Base-by-base conservation (phyloP, 2,113 vertebrate genomes). In the Paramisgurnus dabryanus region DNA sequence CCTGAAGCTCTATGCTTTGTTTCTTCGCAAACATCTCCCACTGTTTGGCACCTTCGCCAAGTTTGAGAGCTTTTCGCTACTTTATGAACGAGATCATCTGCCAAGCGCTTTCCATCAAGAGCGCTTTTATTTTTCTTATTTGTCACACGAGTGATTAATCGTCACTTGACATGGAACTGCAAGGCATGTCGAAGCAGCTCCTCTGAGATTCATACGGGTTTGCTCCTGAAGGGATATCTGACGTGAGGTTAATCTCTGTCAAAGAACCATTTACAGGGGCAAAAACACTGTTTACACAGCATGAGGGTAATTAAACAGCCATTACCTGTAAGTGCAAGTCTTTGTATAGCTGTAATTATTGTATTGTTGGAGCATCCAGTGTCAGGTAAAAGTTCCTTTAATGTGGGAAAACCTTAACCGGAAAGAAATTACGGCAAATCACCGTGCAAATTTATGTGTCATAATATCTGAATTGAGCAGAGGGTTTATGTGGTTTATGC, bases 131-230 rank as follows among this genome's bases (percentile, higher is more conserved):
- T 57, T 70, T 50, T 82, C 76, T 83, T 73, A 79, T 85, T 83
- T 85, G 76, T 80, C 71, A 80, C 79, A 63, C 47, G 40, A 60
- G 73, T 82, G 82, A 87, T 84, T 85, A 82, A 85, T 87, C 41
- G 71, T 72, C 84, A 71, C 77, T 79, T 84, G 84, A 80, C 69
- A 45, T 81, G 66, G 71, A 82, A 85, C 73, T 83, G 81, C 50
- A 78, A 74, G 68, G 55, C 81, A 82, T 79, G 85, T 58, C 67
- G 76, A 69, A 78, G 68, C 83, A 80, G 68, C 80, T 82, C 76
- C 65, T 67, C 65, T 82, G 68, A 58, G 43, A 61, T 78, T 76
- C 67, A 73, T 74, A 73, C 60, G 71, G 82, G 85, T 69, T 80
- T 66, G 76, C 65, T 65, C 47, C 72, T 61, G 55, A 47, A 82